Base-by-base conservation (phyloP, 2,113 vertebrate genomes). In the Sinocyclocheilus grahami region DNA sequence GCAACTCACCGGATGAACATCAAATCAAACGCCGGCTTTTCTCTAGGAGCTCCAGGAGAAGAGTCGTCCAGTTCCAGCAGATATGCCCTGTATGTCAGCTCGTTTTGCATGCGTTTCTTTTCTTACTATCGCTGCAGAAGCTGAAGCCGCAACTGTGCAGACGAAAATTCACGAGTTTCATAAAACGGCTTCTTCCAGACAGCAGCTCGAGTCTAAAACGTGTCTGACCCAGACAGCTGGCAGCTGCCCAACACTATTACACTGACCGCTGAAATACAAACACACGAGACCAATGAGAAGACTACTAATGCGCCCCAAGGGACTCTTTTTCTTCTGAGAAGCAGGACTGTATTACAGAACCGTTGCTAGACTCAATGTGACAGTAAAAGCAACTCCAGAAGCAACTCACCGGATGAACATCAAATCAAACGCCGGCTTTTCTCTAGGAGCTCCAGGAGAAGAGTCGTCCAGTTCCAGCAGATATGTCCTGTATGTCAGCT, bases 161-260 rank as follows among this genome's bases (percentile, higher is more conserved):
- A 67, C 72, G 74, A 71, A 84, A 5, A 69, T 78, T 86, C 77
- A n/a, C 48, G 55, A 13, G 83, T 86, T 83, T 87, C 67, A 86
- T 93, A 93, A 95, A 95, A 93, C 94, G 95, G 95, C 95, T 96
- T 96, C 94, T 95, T 95, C 94, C 96, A 97, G 96, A 96, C 96
- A 96, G 96, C 96, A 96, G 96, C 94, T 94, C 97, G 42, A 39
- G 67, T 97, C 97, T 97, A 95, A 96, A 96, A 96, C 95, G 95
- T 94, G 95, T 95, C 95, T 97, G 97, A 97, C 96, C 97, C 97
- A 98, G 97, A 97, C 97, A 96, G 95, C 95, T 98, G 97, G 97
- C 96, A 93, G 91, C 90, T 91, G 96, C 96, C 96, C 96, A 95
- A 94, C 92, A 90, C 92, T 95, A 94, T 96, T 96, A 96, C 96